phyloP scores from a whole-genome alignment of 2,888 invertebrate genomes.

The Dynastes grantii region DNA sequence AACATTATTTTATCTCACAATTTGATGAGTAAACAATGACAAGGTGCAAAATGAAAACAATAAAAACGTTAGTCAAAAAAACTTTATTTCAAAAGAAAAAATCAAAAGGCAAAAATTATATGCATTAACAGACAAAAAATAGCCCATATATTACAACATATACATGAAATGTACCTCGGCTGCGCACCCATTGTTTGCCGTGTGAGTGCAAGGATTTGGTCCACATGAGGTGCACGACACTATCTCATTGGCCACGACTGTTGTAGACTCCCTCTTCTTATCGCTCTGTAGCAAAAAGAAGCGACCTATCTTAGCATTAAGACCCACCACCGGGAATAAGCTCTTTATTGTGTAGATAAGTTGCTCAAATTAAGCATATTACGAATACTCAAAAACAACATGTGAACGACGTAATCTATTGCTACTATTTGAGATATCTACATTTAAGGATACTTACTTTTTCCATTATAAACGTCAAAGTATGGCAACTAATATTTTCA shows the following conservation, averaged over 20 bases:
- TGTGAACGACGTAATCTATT: slow-evolving; percentile 17
- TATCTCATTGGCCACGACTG: slow-evolving; percentile 84
- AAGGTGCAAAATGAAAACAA: slow-evolving; percentile 1
- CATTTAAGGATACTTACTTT: too few relatives aligned
- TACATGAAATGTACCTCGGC: slow-evolving; percentile 77
- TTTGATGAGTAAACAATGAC: neutral
- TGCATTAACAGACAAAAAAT: neutral
- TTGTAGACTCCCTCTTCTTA: slow-evolving; percentile 84
- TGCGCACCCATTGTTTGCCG: slow-evolving; percentile 90
- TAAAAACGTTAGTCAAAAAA: neutral
- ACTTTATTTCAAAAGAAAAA: neutral
- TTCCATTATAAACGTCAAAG: too few relatives aligned
- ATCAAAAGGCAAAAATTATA: neutral
- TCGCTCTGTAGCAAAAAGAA: slow-evolving; percentile 77
- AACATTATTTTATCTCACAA: too few relatives aligned
- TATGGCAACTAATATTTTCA: too few relatives aligned
- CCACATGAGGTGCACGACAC: slow-evolving; percentile 88
- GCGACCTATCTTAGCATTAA: slow-evolving; percentile 37
- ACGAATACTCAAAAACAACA: slow-evolving; percentile 38
- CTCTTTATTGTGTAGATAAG: neutral
- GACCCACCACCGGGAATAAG: neutral
- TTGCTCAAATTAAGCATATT: slow-evolving; percentile 36
- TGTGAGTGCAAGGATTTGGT: slow-evolving; percentile 88
- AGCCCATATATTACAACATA: neutral
- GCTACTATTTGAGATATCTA: neutral